Percentiles rank a stretch among this genome's conserved stretches.
Evolutionary conservation across 2,797 vertebrate genomes (phyloP).

Genomic region (Bryconaethiops microstoma): DNA sequence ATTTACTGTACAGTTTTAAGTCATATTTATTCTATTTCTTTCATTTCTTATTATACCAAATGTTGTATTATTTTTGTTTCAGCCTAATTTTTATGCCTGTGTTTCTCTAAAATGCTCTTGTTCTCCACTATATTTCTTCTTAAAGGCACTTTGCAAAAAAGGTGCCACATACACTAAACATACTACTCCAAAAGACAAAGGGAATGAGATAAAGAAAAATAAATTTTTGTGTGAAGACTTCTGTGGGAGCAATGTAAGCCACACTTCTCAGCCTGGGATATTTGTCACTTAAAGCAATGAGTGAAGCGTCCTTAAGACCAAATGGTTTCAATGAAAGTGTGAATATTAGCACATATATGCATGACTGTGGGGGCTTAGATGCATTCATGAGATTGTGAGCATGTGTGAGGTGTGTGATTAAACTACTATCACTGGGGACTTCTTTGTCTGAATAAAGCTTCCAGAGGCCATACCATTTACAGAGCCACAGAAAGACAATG

Average conservation of each 20-base stretch:
- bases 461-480: not conserved
- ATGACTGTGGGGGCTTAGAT: not conserved
- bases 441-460: constrained; percentile 11
- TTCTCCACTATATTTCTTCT: too few species aligned
- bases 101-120: not conserved
- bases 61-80: not conserved
- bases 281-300: not conserved
- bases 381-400: not conserved
- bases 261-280: not conserved
- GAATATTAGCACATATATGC: not conserved
- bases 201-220: not conserved
- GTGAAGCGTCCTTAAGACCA: constrained; percentile 2
- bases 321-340: not conserved
- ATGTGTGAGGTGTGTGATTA: not conserved
- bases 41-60: not conserved
- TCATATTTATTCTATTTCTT: not conserved
- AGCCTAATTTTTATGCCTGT: not conserved
- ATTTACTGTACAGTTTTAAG: not conserved
- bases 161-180: not conserved
- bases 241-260: not conserved
- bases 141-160: not conserved
- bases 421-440: not conserved
- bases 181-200: not conserved
- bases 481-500: constrained; percentile 17
- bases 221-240: not conserved